phyloP scores from a whole-genome alignment of 1,140 invertebrate species.

The Drosophila guanche region DNA sequence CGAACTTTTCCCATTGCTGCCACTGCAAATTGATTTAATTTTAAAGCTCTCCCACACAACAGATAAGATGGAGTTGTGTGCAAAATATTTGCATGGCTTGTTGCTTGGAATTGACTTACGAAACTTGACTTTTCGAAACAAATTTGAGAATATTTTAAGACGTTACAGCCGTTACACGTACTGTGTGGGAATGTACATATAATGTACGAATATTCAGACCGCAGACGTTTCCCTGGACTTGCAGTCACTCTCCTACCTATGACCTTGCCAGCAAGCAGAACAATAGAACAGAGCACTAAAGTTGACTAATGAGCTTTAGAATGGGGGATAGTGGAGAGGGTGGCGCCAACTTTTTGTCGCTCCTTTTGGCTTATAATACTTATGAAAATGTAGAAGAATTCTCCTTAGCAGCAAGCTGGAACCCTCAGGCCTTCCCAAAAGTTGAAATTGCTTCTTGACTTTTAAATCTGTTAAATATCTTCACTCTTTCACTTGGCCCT shows the following conservation, averaged over 20 bases:
- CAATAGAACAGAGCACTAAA: not conserved
- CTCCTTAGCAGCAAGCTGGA: no score
- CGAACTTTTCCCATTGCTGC: no score
- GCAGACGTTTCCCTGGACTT: not conserved
- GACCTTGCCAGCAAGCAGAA: constrained; percentile 28
- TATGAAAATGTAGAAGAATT: no score
- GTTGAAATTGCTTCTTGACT: no score
- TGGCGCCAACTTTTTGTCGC: not conserved
- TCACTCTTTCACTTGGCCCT: no score
- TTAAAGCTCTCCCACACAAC: no score
- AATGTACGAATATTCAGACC: constrained; percentile 13
- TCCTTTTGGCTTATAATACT: no score
- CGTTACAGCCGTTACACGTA: constrained; percentile 3
- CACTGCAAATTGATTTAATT: no score
- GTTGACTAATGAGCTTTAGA: constrained; percentile 4
- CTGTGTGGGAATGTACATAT: not conserved
- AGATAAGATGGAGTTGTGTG: no score
- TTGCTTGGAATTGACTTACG: not conserved
- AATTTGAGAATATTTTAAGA: constrained; percentile 14
- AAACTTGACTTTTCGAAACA: not conserved
- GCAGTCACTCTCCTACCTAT: not conserved
- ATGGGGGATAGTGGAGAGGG: not conserved
- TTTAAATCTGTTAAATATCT: not conserved
- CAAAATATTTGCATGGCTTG: not conserved
- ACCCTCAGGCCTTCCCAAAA: no score